Conservation (phyloP, 2,797 vertebrate genomes). For the Miichthys miiuy region DNA sequence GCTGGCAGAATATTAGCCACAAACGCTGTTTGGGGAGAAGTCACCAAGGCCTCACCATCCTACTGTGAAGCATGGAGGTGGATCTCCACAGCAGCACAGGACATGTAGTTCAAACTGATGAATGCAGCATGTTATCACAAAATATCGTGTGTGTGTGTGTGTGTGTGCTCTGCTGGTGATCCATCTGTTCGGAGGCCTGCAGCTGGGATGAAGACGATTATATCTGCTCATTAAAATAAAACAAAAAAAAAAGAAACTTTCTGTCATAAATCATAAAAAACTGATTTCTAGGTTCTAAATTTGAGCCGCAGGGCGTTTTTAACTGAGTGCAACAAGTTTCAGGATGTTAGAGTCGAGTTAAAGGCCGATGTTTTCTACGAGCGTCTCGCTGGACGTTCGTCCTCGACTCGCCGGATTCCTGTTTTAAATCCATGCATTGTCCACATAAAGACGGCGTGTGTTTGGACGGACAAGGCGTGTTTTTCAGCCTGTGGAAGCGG, state of each 20-base stretch:
- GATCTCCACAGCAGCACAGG: no score
- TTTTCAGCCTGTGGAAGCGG: conserved; percentile 22
- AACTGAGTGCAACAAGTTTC: no score
- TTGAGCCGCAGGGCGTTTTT: background rate
- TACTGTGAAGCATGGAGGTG: no score
- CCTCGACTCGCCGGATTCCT: background rate
- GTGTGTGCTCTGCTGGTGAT: conserved; percentile 27
- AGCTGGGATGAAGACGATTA: conserved; percentile 42
- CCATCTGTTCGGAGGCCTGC: conserved; percentile 46
- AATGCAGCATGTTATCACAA: no score
- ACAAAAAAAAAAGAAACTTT: no score
- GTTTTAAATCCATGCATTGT: conserved; percentile 38
- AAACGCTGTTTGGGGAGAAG: no score
- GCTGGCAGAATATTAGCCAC: no score
- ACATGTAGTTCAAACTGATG: no score
- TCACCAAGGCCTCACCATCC: no score
- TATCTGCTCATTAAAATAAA: conserved; percentile 39
- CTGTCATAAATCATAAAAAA: background rate
- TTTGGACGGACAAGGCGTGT: conserved; percentile 26
- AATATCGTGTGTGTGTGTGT: conserved; percentile 2
- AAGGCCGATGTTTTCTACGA: background rate
- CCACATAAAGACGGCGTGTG: background rate
- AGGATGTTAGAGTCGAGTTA: no score
- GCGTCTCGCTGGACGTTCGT: background rate
- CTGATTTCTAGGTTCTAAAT: background rate